Conservation (phyloP, 1,140 invertebrate species). For the Anagrus nilaparvatae region DNA sequence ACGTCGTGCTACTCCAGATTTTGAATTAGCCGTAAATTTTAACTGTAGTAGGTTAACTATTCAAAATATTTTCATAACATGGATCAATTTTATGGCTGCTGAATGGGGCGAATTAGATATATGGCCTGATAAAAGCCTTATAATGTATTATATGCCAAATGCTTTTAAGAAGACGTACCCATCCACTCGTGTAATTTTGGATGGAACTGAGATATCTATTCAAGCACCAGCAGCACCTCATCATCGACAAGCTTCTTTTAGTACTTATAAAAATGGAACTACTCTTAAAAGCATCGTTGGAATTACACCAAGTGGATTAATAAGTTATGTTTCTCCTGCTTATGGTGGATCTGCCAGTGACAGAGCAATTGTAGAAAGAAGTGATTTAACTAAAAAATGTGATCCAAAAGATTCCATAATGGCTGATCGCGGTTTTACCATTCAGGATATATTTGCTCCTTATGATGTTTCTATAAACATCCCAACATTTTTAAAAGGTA, state of each 20-base stretch:
- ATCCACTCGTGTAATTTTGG: neutral
- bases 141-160: neutral
- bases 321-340: conserved; percentile 3
- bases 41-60: neutral
- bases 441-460: conserved; percentile 12
- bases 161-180: neutral
- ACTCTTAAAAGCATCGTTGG: conserved; percentile 6
- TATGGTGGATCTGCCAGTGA: conserved; percentile 11
- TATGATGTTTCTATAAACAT: conserved; percentile 4
- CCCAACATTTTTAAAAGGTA: conserved; percentile 10
- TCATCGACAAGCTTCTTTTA: neutral
- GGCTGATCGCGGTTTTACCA: conserved; percentile 8
- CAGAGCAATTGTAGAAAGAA: conserved; percentile 10
- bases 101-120: neutral
- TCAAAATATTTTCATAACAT: neutral
- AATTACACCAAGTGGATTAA: conserved; percentile 4
- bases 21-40: neutral
- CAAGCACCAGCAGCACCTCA: neutral
- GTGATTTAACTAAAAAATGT: conserved; percentile 5
- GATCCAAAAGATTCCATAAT: conserved; percentile 7
- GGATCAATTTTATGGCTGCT: neutral
- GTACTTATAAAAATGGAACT: conserved; percentile 1
- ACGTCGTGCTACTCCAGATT: too few species aligned
- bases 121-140: neutral
- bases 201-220: neutral